phyloP scores from a whole-genome alignment of 2,113 vertebrate species.

The Ameiurus melas region DNA sequence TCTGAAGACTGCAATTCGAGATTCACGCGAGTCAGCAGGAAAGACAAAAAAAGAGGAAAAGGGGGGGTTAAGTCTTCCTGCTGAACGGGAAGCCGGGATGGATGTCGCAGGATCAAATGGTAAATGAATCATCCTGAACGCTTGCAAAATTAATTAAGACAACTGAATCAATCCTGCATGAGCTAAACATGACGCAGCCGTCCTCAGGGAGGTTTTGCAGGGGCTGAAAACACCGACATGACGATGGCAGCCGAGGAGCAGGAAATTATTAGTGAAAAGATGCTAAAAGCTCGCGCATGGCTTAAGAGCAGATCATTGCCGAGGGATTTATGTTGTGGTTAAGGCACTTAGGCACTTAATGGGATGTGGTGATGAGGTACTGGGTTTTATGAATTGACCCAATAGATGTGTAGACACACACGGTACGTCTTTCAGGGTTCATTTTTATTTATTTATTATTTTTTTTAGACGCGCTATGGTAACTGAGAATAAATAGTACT shows the following conservation, averaged over 20 bases:
- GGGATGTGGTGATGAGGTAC: background rate
- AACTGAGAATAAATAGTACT: background rate
- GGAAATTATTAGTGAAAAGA: slow-evolving; percentile 1
- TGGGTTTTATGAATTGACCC: slow-evolving; percentile 13
- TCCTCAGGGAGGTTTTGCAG: background rate
- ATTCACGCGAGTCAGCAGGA: slow-evolving; percentile 33
- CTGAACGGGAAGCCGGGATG: slow-evolving; percentile 13
- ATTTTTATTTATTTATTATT: background rate
- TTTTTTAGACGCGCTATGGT: background rate
- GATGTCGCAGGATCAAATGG: slow-evolving; percentile 39
- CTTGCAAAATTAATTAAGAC: slow-evolving; percentile 53
- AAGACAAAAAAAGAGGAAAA: slow-evolving; percentile 13
- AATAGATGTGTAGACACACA: background rate
- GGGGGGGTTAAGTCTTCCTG: background rate
- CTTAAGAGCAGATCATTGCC: slow-evolving; percentile 4
- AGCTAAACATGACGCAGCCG: slow-evolving; percentile 47
- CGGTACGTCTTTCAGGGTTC: background rate
- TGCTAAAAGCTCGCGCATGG: background rate
- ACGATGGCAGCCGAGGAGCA: background rate
- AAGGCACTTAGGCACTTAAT: slow-evolving; percentile 13
- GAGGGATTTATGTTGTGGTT: slow-evolving; percentile 29
- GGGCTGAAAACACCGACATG: background rate
- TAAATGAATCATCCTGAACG: slow-evolving; percentile 52
- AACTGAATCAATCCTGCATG: slow-evolving; percentile 56
- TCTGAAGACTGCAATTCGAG: slow-evolving; percentile 40